These are phyloP conservation scores for Ctena decussata DNA, from an alignment of 2,888 invertebrate genomes.

Conservation along the genomic window DNA sequence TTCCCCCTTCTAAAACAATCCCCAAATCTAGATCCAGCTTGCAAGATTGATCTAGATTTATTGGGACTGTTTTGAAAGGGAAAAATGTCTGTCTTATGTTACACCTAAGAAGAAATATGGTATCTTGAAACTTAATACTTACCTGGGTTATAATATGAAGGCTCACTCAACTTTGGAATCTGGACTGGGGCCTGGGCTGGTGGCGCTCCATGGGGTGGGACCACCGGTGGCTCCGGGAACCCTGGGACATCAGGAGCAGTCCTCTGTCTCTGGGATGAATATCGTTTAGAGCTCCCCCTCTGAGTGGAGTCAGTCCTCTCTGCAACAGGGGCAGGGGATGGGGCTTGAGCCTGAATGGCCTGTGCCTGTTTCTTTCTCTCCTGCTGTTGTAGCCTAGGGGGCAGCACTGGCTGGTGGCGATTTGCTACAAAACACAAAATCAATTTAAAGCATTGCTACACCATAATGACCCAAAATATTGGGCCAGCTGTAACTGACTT, in stretches of 20 bases:
- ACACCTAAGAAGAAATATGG: too few species aligned
- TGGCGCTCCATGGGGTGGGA: conserved; percentile 41
- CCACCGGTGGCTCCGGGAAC: conserved; percentile 50
- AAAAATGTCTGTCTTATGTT: too few species aligned
- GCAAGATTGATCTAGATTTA: too few species aligned
- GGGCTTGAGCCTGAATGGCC: neutral
- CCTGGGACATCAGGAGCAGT: conserved; percentile 81
- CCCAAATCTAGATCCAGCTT: too few species aligned
- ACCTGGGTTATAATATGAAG: neutral
- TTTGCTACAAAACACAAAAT: too few species aligned
- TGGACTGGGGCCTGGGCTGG: conserved; percentile 34
- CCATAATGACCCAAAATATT: too few species aligned
- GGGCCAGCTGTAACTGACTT: too few species aligned
- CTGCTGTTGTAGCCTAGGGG: conserved; percentile 61
- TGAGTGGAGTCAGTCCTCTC: conserved; percentile 61
- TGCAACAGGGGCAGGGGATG: neutral
- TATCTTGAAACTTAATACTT: too few species aligned
- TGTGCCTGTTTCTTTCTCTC: conserved; percentile 27
- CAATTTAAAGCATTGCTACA: too few species aligned
- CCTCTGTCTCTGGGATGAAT: conserved; percentile 90
- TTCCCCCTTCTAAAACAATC: too few species aligned
- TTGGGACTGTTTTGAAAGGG: too few species aligned
- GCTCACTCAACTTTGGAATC: neutral
- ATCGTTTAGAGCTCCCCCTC: conserved; percentile 89
- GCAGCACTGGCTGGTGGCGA: conserved; percentile 53